phyloP scores from a whole-genome alignment of 1,140 invertebrate genomes.

The Hestina assimilis region DNA sequence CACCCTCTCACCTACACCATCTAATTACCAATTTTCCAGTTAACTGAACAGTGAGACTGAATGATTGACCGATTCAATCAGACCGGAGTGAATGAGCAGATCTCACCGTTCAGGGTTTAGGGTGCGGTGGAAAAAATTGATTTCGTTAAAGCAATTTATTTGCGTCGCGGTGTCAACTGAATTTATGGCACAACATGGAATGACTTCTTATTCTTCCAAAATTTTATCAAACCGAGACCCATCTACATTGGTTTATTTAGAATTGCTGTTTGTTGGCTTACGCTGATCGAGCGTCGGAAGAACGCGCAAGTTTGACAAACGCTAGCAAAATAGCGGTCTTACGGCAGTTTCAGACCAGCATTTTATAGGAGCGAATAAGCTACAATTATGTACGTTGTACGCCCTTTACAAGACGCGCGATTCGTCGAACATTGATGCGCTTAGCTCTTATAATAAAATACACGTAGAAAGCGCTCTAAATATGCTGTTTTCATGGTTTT shows the following conservation, averaged over 20 bases:
- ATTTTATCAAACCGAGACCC: slow-evolving; percentile 31
- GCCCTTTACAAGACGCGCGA: too few species aligned
- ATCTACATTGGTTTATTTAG: slow-evolving; percentile 59
- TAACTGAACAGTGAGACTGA: slow-evolving; percentile 68
- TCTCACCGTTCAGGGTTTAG: slow-evolving; percentile 32
- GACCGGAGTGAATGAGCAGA: slow-evolving; percentile 50
- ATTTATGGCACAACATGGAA: slow-evolving; percentile 61
- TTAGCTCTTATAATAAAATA: too few species aligned
- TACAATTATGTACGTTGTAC: too few species aligned
- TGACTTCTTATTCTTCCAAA: slow-evolving; percentile 48
- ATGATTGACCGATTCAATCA: slow-evolving; percentile 75
- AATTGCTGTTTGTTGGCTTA: too few species aligned
- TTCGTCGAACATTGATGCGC: too few species aligned
- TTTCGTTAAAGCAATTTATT: slow-evolving; percentile 70
- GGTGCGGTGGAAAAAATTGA: slow-evolving; percentile 63
- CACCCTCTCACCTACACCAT: slow-evolving; percentile 64
- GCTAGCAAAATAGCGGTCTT: too few species aligned
- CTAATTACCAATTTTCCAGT: slow-evolving; percentile 76
- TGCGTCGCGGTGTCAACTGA: slow-evolving; percentile 44
- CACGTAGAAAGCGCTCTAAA: too few species aligned
- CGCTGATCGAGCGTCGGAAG: too few species aligned
- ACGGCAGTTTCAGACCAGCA: too few species aligned
- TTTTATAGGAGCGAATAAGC: too few species aligned
- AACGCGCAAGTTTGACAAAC: slow-evolving; percentile 24
- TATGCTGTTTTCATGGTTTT: too few species aligned